These are phyloP conservation scores for Macrosiphum euphorbiae DNA, from an alignment of 2,888 invertebrate genomes.

Conservation along the genomic window DNA sequence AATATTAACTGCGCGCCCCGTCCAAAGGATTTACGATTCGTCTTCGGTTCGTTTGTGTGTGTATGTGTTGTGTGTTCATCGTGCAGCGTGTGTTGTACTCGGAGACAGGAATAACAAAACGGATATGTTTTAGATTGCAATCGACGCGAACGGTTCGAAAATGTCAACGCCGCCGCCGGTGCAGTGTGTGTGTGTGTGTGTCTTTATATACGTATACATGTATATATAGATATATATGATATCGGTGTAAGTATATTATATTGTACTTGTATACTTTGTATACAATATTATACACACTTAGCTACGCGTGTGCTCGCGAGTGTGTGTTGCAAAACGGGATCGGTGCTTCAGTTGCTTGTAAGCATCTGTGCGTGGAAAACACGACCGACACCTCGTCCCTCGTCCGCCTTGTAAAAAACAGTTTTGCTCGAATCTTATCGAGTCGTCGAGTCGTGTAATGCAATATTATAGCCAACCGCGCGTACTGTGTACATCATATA, in stretches of 20 bases:
- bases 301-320: not conserved
- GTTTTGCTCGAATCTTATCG: not conserved
- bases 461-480: not conserved
- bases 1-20: slow-evolving; percentile 34
- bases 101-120: slow-evolving; percentile 55
- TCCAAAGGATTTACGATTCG: slow-evolving; percentile 59
- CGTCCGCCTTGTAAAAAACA: not conserved
- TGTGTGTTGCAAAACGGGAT: not conserved
- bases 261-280: slow-evolving; percentile 3
- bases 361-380: not conserved
- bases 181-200: not conserved
- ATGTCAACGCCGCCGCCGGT: slow-evolving; percentile 48
- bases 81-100: not conserved
- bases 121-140: slow-evolving; percentile 61
- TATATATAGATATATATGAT: not conserved
- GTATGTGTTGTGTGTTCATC: not conserved
- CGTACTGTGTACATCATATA: not conserved
- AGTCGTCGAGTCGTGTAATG: not conserved
- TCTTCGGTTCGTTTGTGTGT: not conserved
- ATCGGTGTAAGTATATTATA: not conserved
- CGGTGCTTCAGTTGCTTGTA: not conserved
- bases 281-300: not conserved
- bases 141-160: slow-evolving; percentile 58
- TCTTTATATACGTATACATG: not conserved
- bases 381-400: not conserved